A percentile compares a stretch with the other conserved stretches of the same genome.
Evolutionary conservation across 1,140 invertebrate genomes (phyloP).

Genomic region (Zaprionus taronus): DNA sequence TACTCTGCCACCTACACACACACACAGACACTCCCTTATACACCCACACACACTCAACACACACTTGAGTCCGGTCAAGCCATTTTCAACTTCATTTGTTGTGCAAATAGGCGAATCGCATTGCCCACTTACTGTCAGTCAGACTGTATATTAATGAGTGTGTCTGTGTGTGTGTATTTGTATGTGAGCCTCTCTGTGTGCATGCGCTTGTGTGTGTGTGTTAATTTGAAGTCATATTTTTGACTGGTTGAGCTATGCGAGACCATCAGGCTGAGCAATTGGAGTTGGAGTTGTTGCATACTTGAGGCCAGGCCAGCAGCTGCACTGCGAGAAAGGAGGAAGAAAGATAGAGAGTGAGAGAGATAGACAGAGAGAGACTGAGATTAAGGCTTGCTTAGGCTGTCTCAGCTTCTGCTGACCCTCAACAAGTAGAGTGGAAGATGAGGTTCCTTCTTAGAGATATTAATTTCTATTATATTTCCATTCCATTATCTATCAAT

Average conservation of each 20-base stretch:
- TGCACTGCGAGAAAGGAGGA: not conserved
- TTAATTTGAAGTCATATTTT: constrained; percentile 53
- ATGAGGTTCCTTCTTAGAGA: too few relatives aligned
- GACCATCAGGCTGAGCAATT: constrained; percentile 26
- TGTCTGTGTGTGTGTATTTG: constrained; percentile 3
- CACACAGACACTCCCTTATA: not conserved
- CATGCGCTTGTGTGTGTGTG: not conserved
- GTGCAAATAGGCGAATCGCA: constrained; percentile 76
- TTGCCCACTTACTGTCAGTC: constrained; percentile 36
- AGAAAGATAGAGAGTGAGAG: too few relatives aligned
- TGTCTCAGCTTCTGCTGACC: too few relatives aligned
- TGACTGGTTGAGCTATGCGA: constrained; percentile 28
- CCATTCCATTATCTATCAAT: too few relatives aligned
- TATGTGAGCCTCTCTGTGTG: not conserved
- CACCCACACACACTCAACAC: not conserved
- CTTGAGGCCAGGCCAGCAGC: constrained; percentile 8
- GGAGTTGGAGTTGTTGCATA: constrained; percentile 1
- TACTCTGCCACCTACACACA: not conserved
- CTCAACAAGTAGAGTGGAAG: too few relatives aligned
- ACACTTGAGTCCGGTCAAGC: constrained; percentile 37
- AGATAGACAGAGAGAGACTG: too few relatives aligned
- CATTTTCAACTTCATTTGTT: constrained; percentile 82
- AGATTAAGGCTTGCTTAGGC: too few relatives aligned
- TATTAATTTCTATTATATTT: too few relatives aligned
- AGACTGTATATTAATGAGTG: constrained; percentile 1